Conservation (phyloP, 2,888 invertebrate genomes). For the Sylvicola cinctus region DNA sequence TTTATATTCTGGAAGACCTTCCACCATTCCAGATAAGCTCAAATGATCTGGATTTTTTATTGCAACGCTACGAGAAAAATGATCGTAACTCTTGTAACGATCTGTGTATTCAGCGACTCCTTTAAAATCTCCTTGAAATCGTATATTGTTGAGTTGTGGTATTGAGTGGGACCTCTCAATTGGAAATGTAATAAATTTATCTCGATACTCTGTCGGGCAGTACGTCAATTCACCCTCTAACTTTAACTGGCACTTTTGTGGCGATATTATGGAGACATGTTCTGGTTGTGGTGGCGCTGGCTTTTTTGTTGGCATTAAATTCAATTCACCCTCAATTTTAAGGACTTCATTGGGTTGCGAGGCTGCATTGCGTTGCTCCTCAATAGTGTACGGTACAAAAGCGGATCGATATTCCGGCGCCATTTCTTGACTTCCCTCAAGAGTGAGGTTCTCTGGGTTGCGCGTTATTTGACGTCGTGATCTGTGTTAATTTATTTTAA, state of each 20-base stretch:
- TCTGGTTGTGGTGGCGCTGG: background rate
- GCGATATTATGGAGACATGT: background rate
- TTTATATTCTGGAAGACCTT: slow-evolving; percentile 17
- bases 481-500: background rate
- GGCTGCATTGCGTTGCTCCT: no score
- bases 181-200: slow-evolving; percentile 19
- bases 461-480: background rate
- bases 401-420: no score
- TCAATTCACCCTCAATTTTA: slow-evolving; percentile 1
- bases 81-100: slow-evolving; percentile 22
- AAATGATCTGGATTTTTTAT: slow-evolving; percentile 23
- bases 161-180: slow-evolving; percentile 23
- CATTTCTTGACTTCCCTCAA: no score
- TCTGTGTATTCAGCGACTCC: slow-evolving; percentile 22
- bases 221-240: slow-evolving; percentile 10
- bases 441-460: background rate
- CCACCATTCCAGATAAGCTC: slow-evolving; percentile 16
- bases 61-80: slow-evolving; percentile 22
- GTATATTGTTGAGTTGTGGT: slow-evolving; percentile 22
- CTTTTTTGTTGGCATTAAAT: background rate
- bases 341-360: background rate
- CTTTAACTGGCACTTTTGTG: slow-evolving; percentile 13
- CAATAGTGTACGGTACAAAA: no score
- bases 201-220: slow-evolving; percentile 19
- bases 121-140: slow-evolving; percentile 19